Conservation (phyloP, 2,888 invertebrate genomes). For the Sinohyriopsis cumingii region DNA sequence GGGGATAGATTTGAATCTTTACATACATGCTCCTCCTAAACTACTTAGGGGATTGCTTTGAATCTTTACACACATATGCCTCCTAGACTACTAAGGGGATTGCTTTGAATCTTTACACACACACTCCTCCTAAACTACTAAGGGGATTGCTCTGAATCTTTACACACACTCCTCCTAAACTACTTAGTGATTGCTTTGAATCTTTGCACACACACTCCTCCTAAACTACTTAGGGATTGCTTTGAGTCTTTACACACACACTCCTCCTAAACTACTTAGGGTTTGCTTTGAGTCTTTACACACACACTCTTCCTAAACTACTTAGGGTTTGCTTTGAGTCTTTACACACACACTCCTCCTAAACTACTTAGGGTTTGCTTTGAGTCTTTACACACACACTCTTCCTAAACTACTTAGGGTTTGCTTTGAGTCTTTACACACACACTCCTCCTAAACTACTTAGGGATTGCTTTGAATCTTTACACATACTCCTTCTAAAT, state of each 20-base stretch:
- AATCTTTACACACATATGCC: background rate
- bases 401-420: no score
- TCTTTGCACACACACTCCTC: background rate
- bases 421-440: background rate
- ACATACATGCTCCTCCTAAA: background rate
- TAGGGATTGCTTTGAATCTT: background rate
- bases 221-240: no score
- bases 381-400: background rate
- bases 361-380: no score
- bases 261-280: no score
- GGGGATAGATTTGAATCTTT: background rate
- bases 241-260: background rate
- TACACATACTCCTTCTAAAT: no score
- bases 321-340: background rate
- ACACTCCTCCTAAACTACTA: background rate
- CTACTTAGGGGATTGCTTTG: background rate
- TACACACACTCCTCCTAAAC: no score
- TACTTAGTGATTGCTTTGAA: background rate
- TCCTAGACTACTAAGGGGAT: no score
- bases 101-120: background rate
- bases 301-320: background rate
- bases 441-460: background rate
- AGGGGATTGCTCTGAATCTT: background rate
- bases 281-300: background rate
- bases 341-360: background rate